phyloP scores from a whole-genome alignment of 2,113 vertebrate genomes.

The Porphyrio hochstetteri region DNA sequence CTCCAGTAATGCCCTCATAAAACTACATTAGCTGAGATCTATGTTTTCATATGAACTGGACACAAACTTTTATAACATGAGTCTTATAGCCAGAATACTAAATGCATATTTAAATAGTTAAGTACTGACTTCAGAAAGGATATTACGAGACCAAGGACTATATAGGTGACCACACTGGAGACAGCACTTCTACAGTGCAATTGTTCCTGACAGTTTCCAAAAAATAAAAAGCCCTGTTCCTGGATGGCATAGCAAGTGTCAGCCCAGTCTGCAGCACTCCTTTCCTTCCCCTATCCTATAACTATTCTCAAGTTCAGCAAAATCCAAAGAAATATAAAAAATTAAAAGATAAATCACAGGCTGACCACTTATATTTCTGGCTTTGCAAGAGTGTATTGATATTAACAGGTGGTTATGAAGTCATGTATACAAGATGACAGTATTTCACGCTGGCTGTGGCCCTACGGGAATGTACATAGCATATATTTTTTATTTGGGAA shows the following conservation, averaged over 20 bases:
- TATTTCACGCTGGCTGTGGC: neutral
- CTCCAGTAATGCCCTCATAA: neutral
- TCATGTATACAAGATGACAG: neutral
- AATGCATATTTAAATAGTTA: accelerated
- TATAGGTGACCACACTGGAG: neutral
- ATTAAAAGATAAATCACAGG: neutral
- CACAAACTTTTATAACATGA: neutral
- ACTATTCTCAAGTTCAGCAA: neutral
- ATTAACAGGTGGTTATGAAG: neutral
- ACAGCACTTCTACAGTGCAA: neutral
- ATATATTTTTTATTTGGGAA: neutral
- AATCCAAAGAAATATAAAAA: neutral
- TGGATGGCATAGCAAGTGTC: accelerated
- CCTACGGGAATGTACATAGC: neutral
- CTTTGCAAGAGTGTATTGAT: neutral
- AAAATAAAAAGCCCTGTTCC: neutral
- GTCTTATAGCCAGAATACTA: neutral
- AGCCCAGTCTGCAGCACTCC: neutral
- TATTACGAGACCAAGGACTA: accelerated
- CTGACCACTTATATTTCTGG: neutral
- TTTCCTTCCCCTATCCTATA: neutral
- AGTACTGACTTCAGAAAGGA: neutral
- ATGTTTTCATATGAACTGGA: neutral
- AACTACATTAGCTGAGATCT: neutral
- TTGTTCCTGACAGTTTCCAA: neutral